Evolutionary conservation across 2,113 vertebrate species (phyloP).

Genomic region (Pachycephala philippinensis): DNA sequence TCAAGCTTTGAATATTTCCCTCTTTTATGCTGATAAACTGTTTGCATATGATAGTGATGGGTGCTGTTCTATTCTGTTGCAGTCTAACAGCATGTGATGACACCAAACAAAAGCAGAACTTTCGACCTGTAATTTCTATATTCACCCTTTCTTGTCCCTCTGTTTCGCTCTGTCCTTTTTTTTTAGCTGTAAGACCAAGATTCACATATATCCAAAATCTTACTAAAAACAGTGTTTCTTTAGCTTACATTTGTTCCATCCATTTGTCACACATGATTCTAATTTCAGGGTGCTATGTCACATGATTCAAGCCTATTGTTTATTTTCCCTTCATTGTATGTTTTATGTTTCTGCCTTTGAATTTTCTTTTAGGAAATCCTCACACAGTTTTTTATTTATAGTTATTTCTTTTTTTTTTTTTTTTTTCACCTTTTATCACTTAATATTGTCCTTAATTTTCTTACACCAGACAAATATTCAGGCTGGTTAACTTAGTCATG

Average conservation of each 20-base stretch:
- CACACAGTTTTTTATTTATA: background rate
- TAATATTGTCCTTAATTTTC: background rate
- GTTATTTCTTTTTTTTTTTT: slow-evolving; percentile 32
- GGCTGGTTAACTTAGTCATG: background rate
- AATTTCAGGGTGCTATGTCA: slow-evolving; percentile 52
- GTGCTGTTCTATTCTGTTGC: background rate
- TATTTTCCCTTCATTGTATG: slow-evolving; percentile 53
- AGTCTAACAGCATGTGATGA: background rate
- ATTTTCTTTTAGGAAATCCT: background rate
- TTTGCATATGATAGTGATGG: background rate
- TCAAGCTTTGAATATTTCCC: background rate
- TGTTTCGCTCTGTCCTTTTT: background rate
- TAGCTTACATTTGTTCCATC: background rate
- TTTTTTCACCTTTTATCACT: background rate
- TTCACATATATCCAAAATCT: background rate
- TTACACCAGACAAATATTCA: background rate
- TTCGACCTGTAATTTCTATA: background rate
- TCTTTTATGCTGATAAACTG: background rate
- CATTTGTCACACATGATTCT: slow-evolving; percentile 46
- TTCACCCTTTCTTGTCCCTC: background rate
- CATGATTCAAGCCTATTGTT: slow-evolving; percentile 31
- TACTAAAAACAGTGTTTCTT: slow-evolving; percentile 10
- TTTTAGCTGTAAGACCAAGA: background rate
- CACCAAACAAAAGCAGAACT: background rate
- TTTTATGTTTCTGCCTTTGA: slow-evolving; percentile 15